phyloP scores from a whole-genome alignment of 2,797 vertebrate species.

The Darevskia nairensis region DNA sequence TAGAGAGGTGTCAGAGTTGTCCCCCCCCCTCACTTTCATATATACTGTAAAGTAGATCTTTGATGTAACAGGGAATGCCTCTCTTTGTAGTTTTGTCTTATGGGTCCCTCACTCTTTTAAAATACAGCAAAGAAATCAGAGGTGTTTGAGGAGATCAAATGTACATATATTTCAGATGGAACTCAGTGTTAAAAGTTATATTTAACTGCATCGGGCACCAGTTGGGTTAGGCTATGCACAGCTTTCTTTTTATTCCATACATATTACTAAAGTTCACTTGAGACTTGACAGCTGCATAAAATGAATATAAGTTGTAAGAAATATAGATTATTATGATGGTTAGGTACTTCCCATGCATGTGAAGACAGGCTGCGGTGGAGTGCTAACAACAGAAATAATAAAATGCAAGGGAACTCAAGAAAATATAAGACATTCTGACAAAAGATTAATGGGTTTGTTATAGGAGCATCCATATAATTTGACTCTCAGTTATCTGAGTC shows the following conservation, averaged over 20 bases:
- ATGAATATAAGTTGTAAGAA: background rate
- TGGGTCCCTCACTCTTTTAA: background rate
- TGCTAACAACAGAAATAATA: too few relatives aligned
- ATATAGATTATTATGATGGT: too few relatives aligned
- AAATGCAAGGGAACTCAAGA: too few relatives aligned
- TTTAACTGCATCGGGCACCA: background rate
- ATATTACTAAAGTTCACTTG: background rate
- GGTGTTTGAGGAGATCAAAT: background rate
- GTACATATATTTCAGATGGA: background rate
- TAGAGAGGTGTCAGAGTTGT: background rate
- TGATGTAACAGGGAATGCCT: background rate
- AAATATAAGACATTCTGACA: too few relatives aligned
- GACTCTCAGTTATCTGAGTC: too few relatives aligned
- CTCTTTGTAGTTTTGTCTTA: conserved; percentile 1
- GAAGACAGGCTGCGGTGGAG: too few relatives aligned
- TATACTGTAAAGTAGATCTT: conserved; percentile 6
- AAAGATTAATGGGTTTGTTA: too few relatives aligned
- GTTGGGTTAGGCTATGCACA: background rate
- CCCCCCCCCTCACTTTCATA: background rate
- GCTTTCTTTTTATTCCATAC: background rate
- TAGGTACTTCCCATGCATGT: too few relatives aligned
- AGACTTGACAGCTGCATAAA: background rate
- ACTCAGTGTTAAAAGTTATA: background rate
- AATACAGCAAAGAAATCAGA: conserved; percentile 6
- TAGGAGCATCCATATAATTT: too few relatives aligned